Conservation (phyloP, 1,140 invertebrate genomes). For the Conus ventricosus region DNA sequence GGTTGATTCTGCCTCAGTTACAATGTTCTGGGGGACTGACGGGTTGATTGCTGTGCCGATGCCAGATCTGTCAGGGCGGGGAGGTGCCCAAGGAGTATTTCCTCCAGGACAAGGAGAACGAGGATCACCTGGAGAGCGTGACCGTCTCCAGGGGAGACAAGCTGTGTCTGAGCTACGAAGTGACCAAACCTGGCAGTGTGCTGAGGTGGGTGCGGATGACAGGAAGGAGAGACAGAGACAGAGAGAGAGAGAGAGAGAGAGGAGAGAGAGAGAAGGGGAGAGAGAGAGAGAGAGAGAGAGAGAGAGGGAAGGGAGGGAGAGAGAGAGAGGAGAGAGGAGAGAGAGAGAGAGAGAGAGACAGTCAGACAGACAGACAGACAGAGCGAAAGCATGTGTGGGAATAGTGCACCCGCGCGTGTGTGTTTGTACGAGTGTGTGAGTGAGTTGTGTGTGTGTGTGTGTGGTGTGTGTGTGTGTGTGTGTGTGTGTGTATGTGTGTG, state of each 20-base stretch:
- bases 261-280: no score
- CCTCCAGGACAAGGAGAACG: slow-evolving; percentile 64
- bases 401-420: no score
- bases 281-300: background rate
- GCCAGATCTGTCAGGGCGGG: slow-evolving; percentile 84
- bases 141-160: slow-evolving; percentile 64
- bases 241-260: background rate
- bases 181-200: slow-evolving; percentile 61
- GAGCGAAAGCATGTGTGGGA: no score
- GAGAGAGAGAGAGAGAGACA: background rate
- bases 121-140: slow-evolving; percentile 59
- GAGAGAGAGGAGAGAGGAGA: background rate
- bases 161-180: slow-evolving; percentile 57
- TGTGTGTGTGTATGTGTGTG: no score
- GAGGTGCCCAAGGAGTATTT: slow-evolving; percentile 87
- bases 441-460: no score
- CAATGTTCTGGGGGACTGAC: background rate
- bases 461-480: no score
- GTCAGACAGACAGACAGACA: no score
- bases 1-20: background rate
- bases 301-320: background rate
- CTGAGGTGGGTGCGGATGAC: slow-evolving; percentile 56
- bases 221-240: background rate
- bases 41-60: background rate
- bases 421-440: no score